Conservation (phyloP, 2,797 vertebrate species). For the Psittacula derbiana region DNA sequence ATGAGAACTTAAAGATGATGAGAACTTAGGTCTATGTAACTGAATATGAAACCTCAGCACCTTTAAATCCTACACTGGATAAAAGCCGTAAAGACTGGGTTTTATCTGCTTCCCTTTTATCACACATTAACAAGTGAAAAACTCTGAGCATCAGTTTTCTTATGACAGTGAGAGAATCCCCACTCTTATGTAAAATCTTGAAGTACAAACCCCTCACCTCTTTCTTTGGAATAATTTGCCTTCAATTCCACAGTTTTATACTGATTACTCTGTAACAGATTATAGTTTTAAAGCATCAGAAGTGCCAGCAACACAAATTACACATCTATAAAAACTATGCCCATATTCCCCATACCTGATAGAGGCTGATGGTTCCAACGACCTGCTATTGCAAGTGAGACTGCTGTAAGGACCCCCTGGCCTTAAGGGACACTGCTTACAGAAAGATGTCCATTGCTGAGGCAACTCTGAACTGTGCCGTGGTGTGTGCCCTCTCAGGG, state of each 20-base stretch:
- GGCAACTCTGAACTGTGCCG: background rate
- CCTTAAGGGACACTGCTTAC: background rate
- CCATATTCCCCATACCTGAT: background rate
- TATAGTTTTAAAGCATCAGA: background rate
- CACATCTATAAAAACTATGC: accelerated
- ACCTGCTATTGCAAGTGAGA: background rate
- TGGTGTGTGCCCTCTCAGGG: accelerated
- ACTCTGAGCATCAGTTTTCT: background rate
- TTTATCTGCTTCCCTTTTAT: background rate
- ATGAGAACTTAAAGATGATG: background rate
- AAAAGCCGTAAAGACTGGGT: background rate
- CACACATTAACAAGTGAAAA: background rate
- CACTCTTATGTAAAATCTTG: background rate
- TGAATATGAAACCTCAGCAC: background rate
- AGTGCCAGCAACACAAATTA: background rate
- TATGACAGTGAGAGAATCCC: background rate
- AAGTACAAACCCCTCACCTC: background rate
- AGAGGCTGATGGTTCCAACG: background rate
- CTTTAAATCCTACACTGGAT: background rate
- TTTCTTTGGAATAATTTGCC: background rate
- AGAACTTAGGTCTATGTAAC: background rate
- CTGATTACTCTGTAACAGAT: background rate
- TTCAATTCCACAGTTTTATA: background rate
- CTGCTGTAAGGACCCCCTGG: background rate
- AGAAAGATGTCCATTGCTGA: accelerated